These are phyloP conservation scores for Netelia melanura DNA, from an alignment of 2,888 invertebrate species.

Conservation along the genomic window DNA sequence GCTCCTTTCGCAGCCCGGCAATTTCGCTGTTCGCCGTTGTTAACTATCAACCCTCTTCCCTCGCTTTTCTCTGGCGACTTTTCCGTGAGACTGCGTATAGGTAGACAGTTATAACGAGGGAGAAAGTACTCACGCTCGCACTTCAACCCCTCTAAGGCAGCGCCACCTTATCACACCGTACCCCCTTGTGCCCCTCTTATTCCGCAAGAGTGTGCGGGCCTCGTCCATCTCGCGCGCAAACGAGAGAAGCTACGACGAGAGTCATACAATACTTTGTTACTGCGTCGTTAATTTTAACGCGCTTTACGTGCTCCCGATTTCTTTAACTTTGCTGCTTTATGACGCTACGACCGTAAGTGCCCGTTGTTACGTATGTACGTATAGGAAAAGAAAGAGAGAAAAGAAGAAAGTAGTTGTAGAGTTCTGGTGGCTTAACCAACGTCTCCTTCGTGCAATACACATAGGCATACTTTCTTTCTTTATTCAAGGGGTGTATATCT, in stretches of 20 bases:
- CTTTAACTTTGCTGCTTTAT: slow-evolving; percentile 78
- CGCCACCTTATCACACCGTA: slow-evolving; percentile 25
- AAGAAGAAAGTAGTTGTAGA: too few species aligned
- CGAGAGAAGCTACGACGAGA: slow-evolving; percentile 69
- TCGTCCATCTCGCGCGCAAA: slow-evolving; percentile 41
- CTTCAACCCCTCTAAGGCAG: slow-evolving; percentile 64
- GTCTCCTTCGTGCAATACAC: too few species aligned
- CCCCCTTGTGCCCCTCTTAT: too few species aligned
- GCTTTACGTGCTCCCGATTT: slow-evolving; percentile 82
- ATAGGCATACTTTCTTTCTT: too few species aligned
- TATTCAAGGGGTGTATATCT: too few species aligned
- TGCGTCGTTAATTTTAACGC: slow-evolving; percentile 84
- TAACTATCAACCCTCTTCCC: slow-evolving; percentile 72
- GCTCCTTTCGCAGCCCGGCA: slow-evolving; percentile 73
- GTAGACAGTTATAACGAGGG: slow-evolving; percentile 46
- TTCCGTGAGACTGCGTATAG: slow-evolving; percentile 59
- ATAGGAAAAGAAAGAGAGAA: background rate
- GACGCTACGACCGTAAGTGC: slow-evolving; percentile 64
- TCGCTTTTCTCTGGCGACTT: background rate
- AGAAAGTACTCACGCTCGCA: slow-evolving; percentile 75
- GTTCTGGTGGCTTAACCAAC: too few species aligned
- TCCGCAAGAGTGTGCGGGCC: background rate
- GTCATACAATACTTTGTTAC: slow-evolving; percentile 83
- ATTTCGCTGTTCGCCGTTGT: slow-evolving; percentile 76
- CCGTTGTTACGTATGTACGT: slow-evolving; percentile 29